Percentiles rank a stretch among this genome's conserved stretches.
phyloP scores from a whole-genome alignment of 1,140 invertebrate species.

The Conus ventricosus region DNA sequence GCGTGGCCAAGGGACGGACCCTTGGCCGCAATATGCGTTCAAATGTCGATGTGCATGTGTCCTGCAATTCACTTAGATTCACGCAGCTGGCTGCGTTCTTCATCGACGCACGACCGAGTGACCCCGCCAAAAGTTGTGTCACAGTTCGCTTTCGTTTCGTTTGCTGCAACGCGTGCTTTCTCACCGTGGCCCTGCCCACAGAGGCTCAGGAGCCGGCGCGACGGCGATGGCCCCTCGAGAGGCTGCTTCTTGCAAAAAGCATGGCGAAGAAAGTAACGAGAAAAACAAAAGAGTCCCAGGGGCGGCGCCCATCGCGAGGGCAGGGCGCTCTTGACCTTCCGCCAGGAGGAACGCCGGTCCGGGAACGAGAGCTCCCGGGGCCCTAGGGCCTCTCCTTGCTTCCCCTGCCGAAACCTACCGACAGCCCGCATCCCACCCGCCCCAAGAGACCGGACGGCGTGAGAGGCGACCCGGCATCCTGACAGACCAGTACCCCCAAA shows the following conservation, averaged over 20 bases:
- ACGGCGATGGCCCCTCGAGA: no score
- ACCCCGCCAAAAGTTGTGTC: slow-evolving; percentile 77
- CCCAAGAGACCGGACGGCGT: no score
- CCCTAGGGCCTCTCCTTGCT: not conserved
- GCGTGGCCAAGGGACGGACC: slow-evolving; percentile 79
- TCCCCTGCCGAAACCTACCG: not conserved
- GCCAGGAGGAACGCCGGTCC: not conserved
- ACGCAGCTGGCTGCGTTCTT: slow-evolving; percentile 87
- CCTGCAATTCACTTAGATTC: slow-evolving; percentile 86
- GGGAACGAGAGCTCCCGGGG: slow-evolving; percentile 5
- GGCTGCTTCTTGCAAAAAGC: no score
- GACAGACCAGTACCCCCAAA: not conserved
- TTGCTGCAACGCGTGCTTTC: not conserved
- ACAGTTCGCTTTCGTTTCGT: not conserved
- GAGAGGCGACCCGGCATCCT: not conserved
- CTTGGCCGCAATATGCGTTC: slow-evolving; percentile 86
- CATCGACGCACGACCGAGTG: slow-evolving; percentile 87
- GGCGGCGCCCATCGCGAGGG: not conserved
- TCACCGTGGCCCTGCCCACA: not conserved
- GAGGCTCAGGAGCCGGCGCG: no score
- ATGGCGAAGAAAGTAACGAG: not conserved
- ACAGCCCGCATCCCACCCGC: not conserved
- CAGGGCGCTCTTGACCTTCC: not conserved
- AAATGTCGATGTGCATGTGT: slow-evolving; percentile 87
- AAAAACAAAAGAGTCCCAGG: not conserved